These are phyloP conservation scores for Columbina picui DNA, from an alignment of 2,113 vertebrate species.

Conservation along the genomic window DNA sequence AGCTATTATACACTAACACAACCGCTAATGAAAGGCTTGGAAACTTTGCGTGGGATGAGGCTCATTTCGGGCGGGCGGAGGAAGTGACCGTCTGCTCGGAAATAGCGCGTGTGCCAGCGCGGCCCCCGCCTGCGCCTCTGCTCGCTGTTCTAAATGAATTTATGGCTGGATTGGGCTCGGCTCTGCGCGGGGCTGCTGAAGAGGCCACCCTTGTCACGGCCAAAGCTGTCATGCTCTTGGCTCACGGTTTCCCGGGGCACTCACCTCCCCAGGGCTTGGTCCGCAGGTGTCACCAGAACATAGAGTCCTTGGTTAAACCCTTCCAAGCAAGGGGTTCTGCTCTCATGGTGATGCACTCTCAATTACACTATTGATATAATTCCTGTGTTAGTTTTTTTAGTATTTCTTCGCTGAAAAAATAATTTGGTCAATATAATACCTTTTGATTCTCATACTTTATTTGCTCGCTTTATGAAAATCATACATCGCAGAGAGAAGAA, in stretches of 20 bases:
- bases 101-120: slow-evolving; percentile 53
- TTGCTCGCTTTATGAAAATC: not conserved
- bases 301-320: not conserved
- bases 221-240: rapidly evolving
- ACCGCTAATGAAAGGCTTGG: slow-evolving; percentile 83
- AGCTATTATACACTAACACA: slow-evolving; percentile 83
- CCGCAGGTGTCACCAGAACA: rapidly evolving
- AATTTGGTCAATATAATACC: not conserved
- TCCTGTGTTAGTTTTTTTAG: not conserved
- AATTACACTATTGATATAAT: not conserved
- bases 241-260: not conserved
- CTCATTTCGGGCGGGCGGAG: slow-evolving; percentile 72
- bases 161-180: not conserved
- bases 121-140: not conserved
- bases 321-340: not conserved
- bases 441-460: not conserved
- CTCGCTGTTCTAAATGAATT: not conserved
- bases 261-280: not conserved
- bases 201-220: not conserved
- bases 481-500: not conserved
- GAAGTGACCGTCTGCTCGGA: slow-evolving; percentile 71
- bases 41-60: slow-evolving; percentile 72
- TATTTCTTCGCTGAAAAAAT: not conserved
- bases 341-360: not conserved
- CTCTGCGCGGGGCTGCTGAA: not conserved